Percentiles rank a stretch among this genome's conserved stretches.
Conservation (phyloP, 2,888 invertebrate species). For the Tineola bisselliella region DNA sequence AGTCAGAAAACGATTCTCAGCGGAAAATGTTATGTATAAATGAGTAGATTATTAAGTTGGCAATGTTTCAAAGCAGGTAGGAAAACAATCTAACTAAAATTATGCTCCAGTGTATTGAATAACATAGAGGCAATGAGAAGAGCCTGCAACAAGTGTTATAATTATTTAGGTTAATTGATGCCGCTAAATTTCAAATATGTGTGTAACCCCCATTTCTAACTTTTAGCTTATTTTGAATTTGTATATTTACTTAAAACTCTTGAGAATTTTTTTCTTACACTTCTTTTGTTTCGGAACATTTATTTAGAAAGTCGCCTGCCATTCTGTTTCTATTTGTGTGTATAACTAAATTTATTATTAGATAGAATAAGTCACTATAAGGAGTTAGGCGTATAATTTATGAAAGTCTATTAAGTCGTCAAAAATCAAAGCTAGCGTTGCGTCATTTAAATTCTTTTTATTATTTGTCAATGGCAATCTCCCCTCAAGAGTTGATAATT, state of each 20-base stretch:
- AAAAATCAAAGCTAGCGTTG: too few species aligned
- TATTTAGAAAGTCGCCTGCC: too few species aligned
- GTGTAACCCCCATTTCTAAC: background rate
- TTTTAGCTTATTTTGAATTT: background rate
- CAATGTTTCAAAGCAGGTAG: constrained; percentile 29
- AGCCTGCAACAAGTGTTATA: constrained; percentile 8
- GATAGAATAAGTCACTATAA: too few species aligned
- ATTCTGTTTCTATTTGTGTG: too few species aligned
- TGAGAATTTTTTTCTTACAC: too few species aligned
- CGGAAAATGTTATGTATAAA: background rate
- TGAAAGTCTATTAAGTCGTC: too few species aligned
- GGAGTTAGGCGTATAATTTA: too few species aligned
- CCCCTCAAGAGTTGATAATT: too few species aligned
- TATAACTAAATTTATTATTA: too few species aligned
- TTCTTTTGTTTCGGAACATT: too few species aligned
- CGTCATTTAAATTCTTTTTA: too few species aligned
- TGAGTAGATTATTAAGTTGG: constrained; percentile 19
- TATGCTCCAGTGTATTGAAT: constrained; percentile 37
- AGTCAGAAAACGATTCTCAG: background rate
- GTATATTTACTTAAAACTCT: background rate
- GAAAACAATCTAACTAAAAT: constrained; percentile 29
- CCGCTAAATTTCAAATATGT: background rate
- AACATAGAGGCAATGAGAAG: constrained; percentile 29
- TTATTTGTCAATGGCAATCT: too few species aligned
- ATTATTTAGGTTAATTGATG: background rate